Percentiles rank a stretch among this genome's conserved stretches.
Evolutionary conservation across 2,797 vertebrate genomes (phyloP).

Genomic region (Sylvia borin): DNA sequence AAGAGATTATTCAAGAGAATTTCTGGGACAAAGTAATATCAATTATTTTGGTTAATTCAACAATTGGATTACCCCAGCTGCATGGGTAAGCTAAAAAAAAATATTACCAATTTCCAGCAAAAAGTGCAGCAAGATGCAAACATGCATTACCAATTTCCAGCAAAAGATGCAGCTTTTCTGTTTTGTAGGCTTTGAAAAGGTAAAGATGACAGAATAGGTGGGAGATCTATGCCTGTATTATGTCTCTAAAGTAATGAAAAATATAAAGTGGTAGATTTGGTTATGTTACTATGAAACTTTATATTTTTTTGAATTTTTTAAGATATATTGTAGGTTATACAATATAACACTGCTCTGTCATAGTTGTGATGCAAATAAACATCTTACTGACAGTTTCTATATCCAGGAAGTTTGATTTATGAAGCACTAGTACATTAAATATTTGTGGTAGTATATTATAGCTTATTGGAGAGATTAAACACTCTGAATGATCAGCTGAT

Average conservation of each 20-base stretch:
- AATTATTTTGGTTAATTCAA: background rate
- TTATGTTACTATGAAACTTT: background rate
- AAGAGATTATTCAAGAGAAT: background rate
- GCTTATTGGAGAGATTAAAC: background rate
- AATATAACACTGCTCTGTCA: background rate
- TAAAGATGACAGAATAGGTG: background rate
- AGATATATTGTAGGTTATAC: background rate
- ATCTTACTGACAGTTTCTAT: background rate
- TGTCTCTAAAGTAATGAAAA: background rate
- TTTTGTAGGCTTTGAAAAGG: background rate
- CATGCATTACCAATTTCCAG: background rate
- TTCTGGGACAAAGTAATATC: background rate
- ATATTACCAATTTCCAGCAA: background rate
- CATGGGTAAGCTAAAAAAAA: background rate
- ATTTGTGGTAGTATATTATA: background rate
- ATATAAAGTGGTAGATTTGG: background rate
- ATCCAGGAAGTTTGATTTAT: background rate
- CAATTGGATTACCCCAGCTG: rapidly evolving
- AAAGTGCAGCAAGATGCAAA: background rate
- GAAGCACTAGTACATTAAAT: background rate
- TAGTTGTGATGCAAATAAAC: background rate
- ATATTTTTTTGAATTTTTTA: background rate
- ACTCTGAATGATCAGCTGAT: background rate
- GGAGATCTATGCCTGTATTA: background rate
- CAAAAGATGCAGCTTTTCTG: background rate